Evolutionary conservation across 1,140 invertebrate genomes (phyloP), one percentile per base, ranked within the genome.

Genomic region (Scaptomyza pallida): DNA sequence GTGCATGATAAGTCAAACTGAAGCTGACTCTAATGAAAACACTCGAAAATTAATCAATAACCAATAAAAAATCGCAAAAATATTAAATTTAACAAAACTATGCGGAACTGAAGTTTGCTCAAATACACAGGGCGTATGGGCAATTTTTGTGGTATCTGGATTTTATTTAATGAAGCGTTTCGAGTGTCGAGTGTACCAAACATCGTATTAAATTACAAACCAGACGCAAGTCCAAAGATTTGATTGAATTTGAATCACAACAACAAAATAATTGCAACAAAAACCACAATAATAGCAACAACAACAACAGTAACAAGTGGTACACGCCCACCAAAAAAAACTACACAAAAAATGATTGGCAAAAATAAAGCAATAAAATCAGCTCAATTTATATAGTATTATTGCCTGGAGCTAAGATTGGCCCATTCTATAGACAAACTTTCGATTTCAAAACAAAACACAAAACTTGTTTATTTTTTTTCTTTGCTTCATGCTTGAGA

Each of bases 181-280:
- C 51, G 37, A 26, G 52, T 47, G 21, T 47, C 21, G 21, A 23
- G n/a, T 12, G 0, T 44, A n/a, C 16, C 0, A 44, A 44, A 9
- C 3, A 4, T 37, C 33, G 12, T 37, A 37, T 37, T 37, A 4
- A 21, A 3, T 45, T 9, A 17, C 10, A 30, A 9, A 9, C 17
- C 15, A 10, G 33, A 15, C 33, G 33, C 33, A 17, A 21, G 51
- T 19, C 33, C 51, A 37, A 54, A 41, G 35, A 13, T 43, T 55
- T 55, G 52, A 43, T 55, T 55, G 52, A 55, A 43, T 55, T 55
- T 55, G 37, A 8, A 26, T 43, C n/a, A 21, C 43, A 55, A 40
- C 13, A 40, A 40, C 12, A 35, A 15, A 43, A 41, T 43, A 52
- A 52, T 40, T 40, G 33, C 33, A 21, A 52, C 37, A 43, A 55